A percentile compares a stretch with the other conserved stretches of the same genome.
These are phyloP conservation scores for Prochilodus magdalenae DNA, from an alignment of 2,113 vertebrate genomes.

Conservation along the genomic window DNA sequence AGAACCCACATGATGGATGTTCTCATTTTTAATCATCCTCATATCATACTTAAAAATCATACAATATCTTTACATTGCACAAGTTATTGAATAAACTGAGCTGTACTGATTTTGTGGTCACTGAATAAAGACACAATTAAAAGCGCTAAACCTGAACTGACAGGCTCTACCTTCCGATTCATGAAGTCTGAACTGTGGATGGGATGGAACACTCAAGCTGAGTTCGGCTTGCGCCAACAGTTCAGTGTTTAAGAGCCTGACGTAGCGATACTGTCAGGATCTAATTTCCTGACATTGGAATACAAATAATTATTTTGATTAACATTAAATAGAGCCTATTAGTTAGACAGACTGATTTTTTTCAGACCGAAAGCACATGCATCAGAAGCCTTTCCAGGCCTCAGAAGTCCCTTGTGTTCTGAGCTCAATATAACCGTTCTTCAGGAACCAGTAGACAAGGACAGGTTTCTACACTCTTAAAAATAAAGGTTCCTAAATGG, in stretches of 20 bases:
- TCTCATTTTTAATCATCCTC: conserved; percentile 23
- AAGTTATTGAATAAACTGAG: neutral
- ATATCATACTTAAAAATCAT: conserved; percentile 7
- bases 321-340: neutral
- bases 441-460: neutral
- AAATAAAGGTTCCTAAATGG: neutral
- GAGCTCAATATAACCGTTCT: neutral
- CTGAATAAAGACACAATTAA: neutral
- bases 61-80: conserved; percentile 6
- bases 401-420: neutral
- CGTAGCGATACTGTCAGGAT: neutral
- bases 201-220: neutral
- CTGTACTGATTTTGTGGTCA: neutral
- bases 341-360: neutral
- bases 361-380: conserved; percentile 19
- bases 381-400: neutral
- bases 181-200: neutral
- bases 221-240: neutral
- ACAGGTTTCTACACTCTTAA: neutral
- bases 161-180: neutral
- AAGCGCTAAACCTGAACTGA: neutral
- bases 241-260: neutral
- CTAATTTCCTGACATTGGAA: neutral
- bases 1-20: neutral
- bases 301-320: neutral